These are phyloP conservation scores for Bellardia bayeri DNA, from an alignment of 2,888 invertebrate genomes.

Conservation along the genomic window DNA sequence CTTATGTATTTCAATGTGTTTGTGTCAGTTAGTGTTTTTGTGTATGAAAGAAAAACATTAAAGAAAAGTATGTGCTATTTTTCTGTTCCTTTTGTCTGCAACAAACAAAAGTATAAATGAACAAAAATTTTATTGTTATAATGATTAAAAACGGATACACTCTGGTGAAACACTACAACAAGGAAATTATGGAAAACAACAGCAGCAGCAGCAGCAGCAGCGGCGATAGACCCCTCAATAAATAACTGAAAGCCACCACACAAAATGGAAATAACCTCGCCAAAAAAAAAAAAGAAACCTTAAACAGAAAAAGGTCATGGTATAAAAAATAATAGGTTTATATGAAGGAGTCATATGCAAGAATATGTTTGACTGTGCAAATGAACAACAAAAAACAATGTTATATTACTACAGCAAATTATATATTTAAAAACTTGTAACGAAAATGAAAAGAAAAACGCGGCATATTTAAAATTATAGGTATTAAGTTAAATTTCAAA, in stretches of 20 bases:
- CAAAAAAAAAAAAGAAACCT: neutral
- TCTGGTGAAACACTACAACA: slow-evolving; percentile 41
- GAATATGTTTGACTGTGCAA: neutral
- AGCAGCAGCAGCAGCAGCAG: slow-evolving; percentile 12
- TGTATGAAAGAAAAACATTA: slow-evolving; percentile 22
- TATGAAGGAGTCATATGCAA: slow-evolving; percentile 38
- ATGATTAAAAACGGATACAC: slow-evolving; percentile 60
- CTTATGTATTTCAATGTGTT: neutral
- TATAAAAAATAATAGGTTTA: slow-evolving; percentile 37
- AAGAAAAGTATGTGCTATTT: slow-evolving; percentile 42
- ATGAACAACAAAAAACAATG: slow-evolving; percentile 28
- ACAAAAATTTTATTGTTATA: slow-evolving; percentile 39
- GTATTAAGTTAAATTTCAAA: slow-evolving; percentile 61
- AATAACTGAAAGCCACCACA: neutral
- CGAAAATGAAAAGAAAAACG: neutral
- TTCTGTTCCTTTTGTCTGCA: slow-evolving; percentile 32
- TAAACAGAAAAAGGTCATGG: slow-evolving; percentile 29
- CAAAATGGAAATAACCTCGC: neutral
- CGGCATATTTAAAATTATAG: slow-evolving; percentile 52
- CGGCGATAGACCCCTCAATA: neutral
- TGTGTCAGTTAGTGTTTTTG: neutral
- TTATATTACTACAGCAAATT: slow-evolving; percentile 59
- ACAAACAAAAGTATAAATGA: neutral
- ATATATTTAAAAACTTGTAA: slow-evolving; percentile 32
- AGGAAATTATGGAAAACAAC: slow-evolving; percentile 58